A percentile compares a stretch with the other conserved stretches of the same genome.
Conservation (phyloP, 2,888 invertebrate genomes). For the Rhagium mordax region DNA sequence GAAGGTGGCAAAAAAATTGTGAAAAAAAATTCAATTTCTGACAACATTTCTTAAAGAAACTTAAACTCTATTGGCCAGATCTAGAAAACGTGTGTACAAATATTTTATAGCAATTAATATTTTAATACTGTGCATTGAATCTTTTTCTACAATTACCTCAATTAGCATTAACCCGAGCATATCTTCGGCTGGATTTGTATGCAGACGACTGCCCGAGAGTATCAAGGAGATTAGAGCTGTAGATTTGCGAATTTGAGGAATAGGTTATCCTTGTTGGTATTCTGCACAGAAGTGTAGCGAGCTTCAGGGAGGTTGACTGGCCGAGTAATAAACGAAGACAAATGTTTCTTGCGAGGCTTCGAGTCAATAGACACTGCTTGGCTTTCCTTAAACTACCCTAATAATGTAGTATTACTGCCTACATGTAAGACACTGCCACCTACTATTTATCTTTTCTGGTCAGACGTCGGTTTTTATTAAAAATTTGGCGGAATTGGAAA, state of each 20-base stretch:
- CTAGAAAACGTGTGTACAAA: no score
- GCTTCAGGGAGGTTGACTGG: conserved; percentile 42
- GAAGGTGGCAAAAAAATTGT: no score
- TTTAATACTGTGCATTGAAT: no score
- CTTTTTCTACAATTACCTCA: neutral
- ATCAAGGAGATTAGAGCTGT: conserved; percentile 56
- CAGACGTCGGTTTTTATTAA: neutral
- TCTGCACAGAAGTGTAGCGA: conserved; percentile 44
- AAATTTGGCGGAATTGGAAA: neutral
- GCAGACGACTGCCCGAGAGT: conserved; percentile 36
- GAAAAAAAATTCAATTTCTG: no score
- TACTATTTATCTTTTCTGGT: conserved; percentile 11
- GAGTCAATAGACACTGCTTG: conserved; percentile 45
- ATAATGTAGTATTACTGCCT: conserved; percentile 30
- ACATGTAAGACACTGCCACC: conserved; percentile 13
- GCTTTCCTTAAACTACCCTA: conserved; percentile 33
- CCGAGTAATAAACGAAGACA: conserved; percentile 56
- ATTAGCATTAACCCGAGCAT: neutral
- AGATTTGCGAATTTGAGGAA: conserved; percentile 60
- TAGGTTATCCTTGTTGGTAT: conserved; percentile 54
- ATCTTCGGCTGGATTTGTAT: conserved; percentile 33
- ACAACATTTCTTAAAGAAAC: no score
- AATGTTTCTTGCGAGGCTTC: conserved; percentile 48
- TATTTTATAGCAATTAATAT: no score
- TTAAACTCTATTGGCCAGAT: no score